Evolutionary conservation across 2,797 vertebrate genomes (phyloP).

Genomic region (Hypotaenidia okinawae): DNA sequence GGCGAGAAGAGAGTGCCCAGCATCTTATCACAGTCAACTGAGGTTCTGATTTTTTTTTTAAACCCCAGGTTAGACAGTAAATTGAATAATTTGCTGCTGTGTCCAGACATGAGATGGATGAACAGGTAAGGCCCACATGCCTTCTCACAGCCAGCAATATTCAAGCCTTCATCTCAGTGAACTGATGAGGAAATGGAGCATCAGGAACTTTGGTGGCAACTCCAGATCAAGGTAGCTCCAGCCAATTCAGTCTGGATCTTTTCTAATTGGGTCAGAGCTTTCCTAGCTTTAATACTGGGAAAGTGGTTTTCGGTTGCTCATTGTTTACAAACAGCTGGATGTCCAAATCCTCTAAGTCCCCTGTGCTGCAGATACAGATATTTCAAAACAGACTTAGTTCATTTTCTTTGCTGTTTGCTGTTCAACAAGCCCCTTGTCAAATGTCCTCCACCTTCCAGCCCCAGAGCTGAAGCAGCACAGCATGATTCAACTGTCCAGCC

Average conservation of each 20-base stretch:
- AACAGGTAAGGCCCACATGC: accelerated
- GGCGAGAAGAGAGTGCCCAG: not conserved
- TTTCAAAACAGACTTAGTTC: not conserved
- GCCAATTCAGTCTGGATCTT: not conserved
- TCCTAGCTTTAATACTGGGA: not conserved
- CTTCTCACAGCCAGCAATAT: not conserved
- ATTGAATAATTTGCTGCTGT: not conserved
- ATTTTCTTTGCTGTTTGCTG: not conserved
- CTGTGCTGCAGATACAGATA: not conserved
- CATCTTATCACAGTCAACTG: accelerated
- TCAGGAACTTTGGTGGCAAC: not conserved
- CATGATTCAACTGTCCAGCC: not conserved
- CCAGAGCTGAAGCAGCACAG: not conserved
- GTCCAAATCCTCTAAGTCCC: not conserved
- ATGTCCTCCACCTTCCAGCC: not conserved
- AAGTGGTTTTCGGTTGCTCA: not conserved
- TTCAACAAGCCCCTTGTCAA: not conserved
- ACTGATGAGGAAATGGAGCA: not conserved
- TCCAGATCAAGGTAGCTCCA: not conserved
- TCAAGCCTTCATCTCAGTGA: not conserved
- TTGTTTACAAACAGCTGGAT: not conserved
- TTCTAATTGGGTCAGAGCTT: not conserved
- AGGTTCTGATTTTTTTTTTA: not conserved
- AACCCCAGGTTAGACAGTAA: not conserved
- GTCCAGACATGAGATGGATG: not conserved